phyloP scores from a whole-genome alignment of 1,140 invertebrate genomes.

The Ericerus pela region DNA sequence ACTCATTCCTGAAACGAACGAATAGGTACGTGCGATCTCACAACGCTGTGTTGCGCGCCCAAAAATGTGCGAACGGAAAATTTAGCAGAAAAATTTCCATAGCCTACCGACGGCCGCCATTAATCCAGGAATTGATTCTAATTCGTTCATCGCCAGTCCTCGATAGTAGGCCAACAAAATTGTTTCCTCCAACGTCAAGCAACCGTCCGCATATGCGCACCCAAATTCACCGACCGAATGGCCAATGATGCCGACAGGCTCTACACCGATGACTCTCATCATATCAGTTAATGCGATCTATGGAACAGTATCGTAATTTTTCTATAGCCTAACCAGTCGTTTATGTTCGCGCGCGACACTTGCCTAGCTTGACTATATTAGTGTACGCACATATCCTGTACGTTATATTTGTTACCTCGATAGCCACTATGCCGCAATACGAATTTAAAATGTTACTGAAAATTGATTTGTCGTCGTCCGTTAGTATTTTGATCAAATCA shows the following conservation, averaged over 20 bases:
- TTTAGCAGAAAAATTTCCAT: too few species aligned
- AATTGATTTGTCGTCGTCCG: conserved; percentile 38
- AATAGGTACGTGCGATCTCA: too few species aligned
- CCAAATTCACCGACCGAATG: conserved; percentile 79
- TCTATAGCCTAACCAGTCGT: neutral
- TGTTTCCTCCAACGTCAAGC: conserved; percentile 66
- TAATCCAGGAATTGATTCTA: conserved; percentile 32
- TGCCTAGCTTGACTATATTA: neutral
- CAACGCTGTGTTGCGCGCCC: too few species aligned
- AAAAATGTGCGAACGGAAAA: too few species aligned
- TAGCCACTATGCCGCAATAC: conserved; percentile 59
- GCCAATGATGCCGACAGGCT: conserved; percentile 68
- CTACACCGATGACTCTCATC: conserved; percentile 51
- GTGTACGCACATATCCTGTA: neutral
- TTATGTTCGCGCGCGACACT: neutral
- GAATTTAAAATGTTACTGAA: conserved; percentile 45
- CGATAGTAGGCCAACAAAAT: conserved; percentile 55
- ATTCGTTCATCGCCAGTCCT: conserved; percentile 40
- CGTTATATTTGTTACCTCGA: too few species aligned
- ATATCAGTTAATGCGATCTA: conserved; percentile 70
- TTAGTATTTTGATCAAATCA: conserved; percentile 45
- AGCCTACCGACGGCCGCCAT: conserved; percentile 17
- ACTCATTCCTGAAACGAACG: conserved; percentile 15
- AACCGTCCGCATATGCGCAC: conserved; percentile 77
- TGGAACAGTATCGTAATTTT: too few species aligned